Base-by-base conservation (phyloP, 2,888 invertebrate genomes). In the Harmothoe impar region DNA sequence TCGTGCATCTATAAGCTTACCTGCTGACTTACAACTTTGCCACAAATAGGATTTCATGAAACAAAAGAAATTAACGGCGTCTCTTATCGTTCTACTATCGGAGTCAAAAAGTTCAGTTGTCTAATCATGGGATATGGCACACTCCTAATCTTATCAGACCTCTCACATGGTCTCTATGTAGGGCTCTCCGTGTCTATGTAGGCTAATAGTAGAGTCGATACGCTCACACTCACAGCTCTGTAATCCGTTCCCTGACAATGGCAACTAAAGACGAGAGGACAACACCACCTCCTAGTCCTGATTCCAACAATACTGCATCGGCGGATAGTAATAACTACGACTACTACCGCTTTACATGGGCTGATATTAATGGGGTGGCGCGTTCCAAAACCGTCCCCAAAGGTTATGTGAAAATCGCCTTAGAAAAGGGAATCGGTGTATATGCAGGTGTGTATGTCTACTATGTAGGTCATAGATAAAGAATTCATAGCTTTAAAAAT, bases 361-460 rank as follows among this genome's bases (percentile, higher is more conserved):
- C 91, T 1, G 92, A 92, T 54, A 17, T 92, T 3, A 90, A 92
- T 54, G 92, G 92, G n/a, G 89, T 92, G 35, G 68, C 52, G 20
- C 35, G 91, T 0, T 51, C 85, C 15, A 89, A 85, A 52, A 81
- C 62, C 5, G 91, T 92, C 25, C 90, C 92, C 0, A 29, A 89
- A 15, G 51, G 90, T 56, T 90, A 92, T 33, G 56, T 91, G 23
- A 51, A n/a, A 7, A 35, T 20, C 29, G 31, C 35, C 12, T 23
- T 88, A 7, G 77, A 54, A 29, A 77, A 90, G 15, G 92, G 92
- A 62, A 25, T 91, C 68, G 68, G 72, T 7, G 52, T 72, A 1
- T 91, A 89, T 77, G 91, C 51, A 86, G 91, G 91, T 91, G 68
- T 51, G 35, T 81, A 33, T 56, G 17, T 20, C 3, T 15, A 68